Evolutionary conservation across 2,113 vertebrate species (phyloP), one percentile per base, ranked within the genome.

Genomic region (Anhinga anhinga): DNA sequence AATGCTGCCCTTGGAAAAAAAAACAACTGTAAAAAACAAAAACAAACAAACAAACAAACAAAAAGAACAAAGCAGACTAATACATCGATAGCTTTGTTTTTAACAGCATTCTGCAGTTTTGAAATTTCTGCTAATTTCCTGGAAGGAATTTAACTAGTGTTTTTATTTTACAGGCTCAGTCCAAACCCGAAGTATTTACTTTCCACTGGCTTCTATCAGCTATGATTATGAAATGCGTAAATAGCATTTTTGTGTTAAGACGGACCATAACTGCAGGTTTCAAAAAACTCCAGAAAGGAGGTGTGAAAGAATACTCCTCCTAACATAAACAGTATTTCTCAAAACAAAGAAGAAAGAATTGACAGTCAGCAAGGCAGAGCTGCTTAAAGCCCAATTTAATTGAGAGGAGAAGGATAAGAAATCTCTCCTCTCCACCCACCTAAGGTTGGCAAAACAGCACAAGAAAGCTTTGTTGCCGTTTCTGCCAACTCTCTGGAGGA

Each of bases 41-140:
- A n/a, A n/a, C n/a, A n/a, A n/a, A n/a, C n/a, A n/a, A n/a, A n/a
- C n/a, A n/a, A n/a, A n/a, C n/a, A n/a, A n/a, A n/a, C n/a, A 30
- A 15, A 19, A 49, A 52, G 2, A 72, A 76, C 29, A 69, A 61
- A 82, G 40, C 40, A 42, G 40, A 42, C 10, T 42, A 11, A 86
- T 23, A 26, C 4, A 65, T 2, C 3, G 5, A 84, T 19, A 56
- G 23, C 6, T 72, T 49, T 82, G 55, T 61, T 92, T 93, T 58
- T 7, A 49, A 63, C 93, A 81, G 15, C 3, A 12, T 40, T 76
- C 53, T 69, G 13, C 10, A 72, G n/a, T 76, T 79, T 66, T 72
- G 61, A 88, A 93, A 61, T 88, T 92, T 89, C 36, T 67, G 44
- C 42, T 90, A 61, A 85, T 79, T 79, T 96, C 66, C 62, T 96